Conservation (phyloP, 2,797 vertebrate species). For the Gallinago nigripennis region DNA sequence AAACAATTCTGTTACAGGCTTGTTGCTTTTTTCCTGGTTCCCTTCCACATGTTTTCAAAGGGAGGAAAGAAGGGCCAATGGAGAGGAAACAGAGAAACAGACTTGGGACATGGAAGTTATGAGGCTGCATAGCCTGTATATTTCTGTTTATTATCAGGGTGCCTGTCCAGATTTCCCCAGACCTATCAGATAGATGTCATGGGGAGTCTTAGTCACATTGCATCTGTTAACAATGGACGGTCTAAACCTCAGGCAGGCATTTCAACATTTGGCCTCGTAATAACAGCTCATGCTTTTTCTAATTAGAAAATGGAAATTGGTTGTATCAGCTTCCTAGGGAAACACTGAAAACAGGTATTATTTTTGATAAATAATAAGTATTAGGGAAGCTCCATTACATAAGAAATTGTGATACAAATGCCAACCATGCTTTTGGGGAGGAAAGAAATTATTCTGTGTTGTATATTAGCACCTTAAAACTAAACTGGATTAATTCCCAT, state of each 20-base stretch:
- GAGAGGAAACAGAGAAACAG: background rate
- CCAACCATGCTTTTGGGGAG: background rate
- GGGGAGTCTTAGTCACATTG: background rate
- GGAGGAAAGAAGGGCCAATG: background rate
- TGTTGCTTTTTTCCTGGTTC: background rate
- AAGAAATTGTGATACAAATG: background rate
- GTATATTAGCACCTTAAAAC: background rate
- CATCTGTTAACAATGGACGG: background rate
- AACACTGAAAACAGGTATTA: background rate
- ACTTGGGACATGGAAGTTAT: background rate
- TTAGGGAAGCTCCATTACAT: background rate
- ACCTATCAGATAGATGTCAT: background rate
- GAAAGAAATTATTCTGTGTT: background rate
- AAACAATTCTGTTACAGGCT: background rate
- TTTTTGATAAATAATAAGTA: constrained; percentile 15
- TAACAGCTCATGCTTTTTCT: background rate
- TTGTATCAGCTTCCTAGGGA: background rate
- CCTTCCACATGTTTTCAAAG: background rate
- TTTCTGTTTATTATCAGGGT: background rate
- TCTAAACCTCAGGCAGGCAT: background rate
- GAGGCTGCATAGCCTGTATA: background rate
- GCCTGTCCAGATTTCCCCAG: background rate
- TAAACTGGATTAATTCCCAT: background rate
- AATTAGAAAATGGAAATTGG: background rate
- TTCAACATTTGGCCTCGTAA: background rate